Conservation (phyloP, 2,888 invertebrate species). For the Invenusta paracnida region DNA sequence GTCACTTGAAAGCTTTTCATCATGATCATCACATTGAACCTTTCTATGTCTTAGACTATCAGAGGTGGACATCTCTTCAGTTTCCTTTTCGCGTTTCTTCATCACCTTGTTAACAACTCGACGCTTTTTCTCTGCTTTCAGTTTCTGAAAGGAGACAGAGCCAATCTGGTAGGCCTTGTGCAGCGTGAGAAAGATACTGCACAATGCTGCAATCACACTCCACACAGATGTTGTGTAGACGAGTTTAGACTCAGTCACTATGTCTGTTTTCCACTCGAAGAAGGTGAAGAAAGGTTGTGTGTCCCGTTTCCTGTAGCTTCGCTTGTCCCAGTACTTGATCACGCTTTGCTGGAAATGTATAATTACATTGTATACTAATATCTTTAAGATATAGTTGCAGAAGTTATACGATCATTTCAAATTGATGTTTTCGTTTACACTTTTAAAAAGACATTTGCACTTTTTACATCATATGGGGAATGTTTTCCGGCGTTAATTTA, state of each 20-base stretch:
- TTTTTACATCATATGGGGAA: too few relatives aligned
- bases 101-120: background rate
- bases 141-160: background rate
- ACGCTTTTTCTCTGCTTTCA: background rate
- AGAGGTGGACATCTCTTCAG: too few relatives aligned
- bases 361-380: too few relatives aligned
- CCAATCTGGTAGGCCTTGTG: conserved; percentile 48
- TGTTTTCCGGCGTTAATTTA: too few relatives aligned
- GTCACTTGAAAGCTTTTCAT: too few relatives aligned
- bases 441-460: too few relatives aligned
- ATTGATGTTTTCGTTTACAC: too few relatives aligned
- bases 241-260: conserved; percentile 47
- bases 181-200: conserved; percentile 48
- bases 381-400: too few relatives aligned
- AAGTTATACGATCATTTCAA: too few relatives aligned
- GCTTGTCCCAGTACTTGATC: conserved; percentile 46
- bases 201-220: conserved; percentile 47
- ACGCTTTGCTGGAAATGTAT: conserved; percentile 49
- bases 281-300: conserved; percentile 47
- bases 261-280: conserved; percentile 49
- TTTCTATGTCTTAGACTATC: too few relatives aligned
- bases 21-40: too few relatives aligned
- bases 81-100: too few relatives aligned
- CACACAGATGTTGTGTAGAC: conserved; percentile 48
- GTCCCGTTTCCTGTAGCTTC: conserved; percentile 40